Base-by-base conservation (phyloP, 1,140 invertebrate genomes). In the Pseudomyrmex pallidus region DNA sequence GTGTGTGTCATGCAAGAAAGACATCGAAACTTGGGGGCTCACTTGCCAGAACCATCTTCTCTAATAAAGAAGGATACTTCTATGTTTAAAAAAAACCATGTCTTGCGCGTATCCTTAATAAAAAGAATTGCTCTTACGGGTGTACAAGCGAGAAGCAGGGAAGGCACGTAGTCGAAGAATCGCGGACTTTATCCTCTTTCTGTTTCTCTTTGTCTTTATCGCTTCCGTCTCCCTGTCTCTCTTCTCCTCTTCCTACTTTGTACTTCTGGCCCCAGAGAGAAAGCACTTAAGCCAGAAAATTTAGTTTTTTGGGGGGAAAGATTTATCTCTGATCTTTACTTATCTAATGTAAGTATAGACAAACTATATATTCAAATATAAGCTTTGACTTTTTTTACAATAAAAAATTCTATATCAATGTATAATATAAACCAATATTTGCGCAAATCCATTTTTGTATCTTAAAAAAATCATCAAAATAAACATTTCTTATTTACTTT, bases 71-170 rank as follows among this genome's bases (percentile, higher is more conserved):
- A 15, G 8, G 13, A 8, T 13, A 25, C 25, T 25, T n/a, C n/a
- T 25, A 57, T 20, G 17, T 78, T 5, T 13, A 35, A 56, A 46
- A 13, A 35, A 17, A 35, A 35, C 35, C 35, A 35, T 35, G 35
- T 76, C 48, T 22, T n/a, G 48, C 80, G 54, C 54, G 48, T 12
- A 46, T 25, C 44, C 48, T 85, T 82, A 85, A 88, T 89, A 89
- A 22, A 88, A 64, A 88, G 85, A 88, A 89, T 88, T 89, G 74
- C 54, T 88, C 87, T 89, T 89, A 89, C 87, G 84, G 84, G 84
- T 85, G 62, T 85, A 85, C 85, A 88, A 88, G 78, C 74, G 87
- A 88, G 84, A 85, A 82, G 72, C 74, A 88, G 56, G 86, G 85
- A 74, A 74, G 76, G 64, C 87, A 89, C 87, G 87, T 89, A 84